Base-by-base conservation (phyloP, 1,140 invertebrate genomes). In the Lordiphosa clarofinis region DNA sequence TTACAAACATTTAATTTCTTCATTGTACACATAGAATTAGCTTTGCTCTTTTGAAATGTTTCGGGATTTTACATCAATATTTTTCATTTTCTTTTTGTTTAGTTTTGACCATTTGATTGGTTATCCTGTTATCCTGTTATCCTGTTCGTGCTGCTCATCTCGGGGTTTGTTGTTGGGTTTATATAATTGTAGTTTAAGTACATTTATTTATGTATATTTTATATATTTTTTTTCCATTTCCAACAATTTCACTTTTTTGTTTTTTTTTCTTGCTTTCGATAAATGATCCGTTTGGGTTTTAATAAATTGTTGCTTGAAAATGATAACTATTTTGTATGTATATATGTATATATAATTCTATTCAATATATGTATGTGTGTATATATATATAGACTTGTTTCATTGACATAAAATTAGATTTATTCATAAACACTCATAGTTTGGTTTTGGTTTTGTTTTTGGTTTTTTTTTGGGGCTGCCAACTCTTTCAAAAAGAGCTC, bases 331-430 rank as follows among this genome's bases (percentile, higher is more conserved):
- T 72, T 61, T 50, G 4, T 36, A 43, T 37, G 33, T 70, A 39
- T 73, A 44, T 53, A 59, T 49, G 38, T 62, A 65, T 64, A 43
- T 55, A 56, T 62, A 46, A 48, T 46, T 70, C 57, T 70, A 63
- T 53, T 69, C 44, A 59, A 48, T 70, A 58, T 66, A 49, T 56
- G 61, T 56, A 62, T 53, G 11, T 66, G 35, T 39, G 24, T 55
- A 43, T 46, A 11, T 57, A 39, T 64, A 53, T 48, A 64, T 57
- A 58, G 56, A 52, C 42, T 67, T 63, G 28, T 11, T 71, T 67
- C 57, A 75, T 63, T 79, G 75, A 79, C 76, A 81, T 79, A 48
- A 43, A 73, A 59, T 56, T 68, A 62, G 54, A 56, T 39, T 21
- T 50, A 35, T 40, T 11, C 13, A 21, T 46, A 31, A 37, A 53